Percentiles rank a stretch among this genome's conserved stretches.
Conservation (phyloP, 2,888 invertebrate genomes). For the Brenthis ino region DNA sequence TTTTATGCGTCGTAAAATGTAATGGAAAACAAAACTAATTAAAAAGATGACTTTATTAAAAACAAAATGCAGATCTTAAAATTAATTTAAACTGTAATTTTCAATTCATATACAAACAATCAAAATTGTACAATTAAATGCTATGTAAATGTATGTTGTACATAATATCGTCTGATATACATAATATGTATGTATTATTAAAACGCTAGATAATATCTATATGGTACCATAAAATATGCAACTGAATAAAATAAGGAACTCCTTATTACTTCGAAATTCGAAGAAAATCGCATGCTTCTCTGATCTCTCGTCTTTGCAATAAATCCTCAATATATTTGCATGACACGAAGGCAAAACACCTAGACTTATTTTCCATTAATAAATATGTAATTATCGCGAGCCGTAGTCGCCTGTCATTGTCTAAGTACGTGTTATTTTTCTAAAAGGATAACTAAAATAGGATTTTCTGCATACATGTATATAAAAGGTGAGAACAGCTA, state of each 20-base stretch:
- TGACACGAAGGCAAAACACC: slow-evolving; percentile 42
- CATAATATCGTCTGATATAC: too few relatives aligned
- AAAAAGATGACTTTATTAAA: too few relatives aligned
- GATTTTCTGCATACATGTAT: slow-evolving; percentile 22
- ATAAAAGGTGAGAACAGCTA: slow-evolving; percentile 29
- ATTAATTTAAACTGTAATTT: too few relatives aligned
- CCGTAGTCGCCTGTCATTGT: slow-evolving; percentile 40
- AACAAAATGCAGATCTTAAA: too few relatives aligned
- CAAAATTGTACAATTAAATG: too few relatives aligned
- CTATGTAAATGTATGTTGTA: too few relatives aligned
- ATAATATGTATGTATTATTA: background rate
- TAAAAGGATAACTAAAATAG: slow-evolving; percentile 27
- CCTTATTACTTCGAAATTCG: background rate
- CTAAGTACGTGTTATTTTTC: slow-evolving; percentile 39
- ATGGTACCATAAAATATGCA: too few relatives aligned
- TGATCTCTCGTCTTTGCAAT: slow-evolving; percentile 24
- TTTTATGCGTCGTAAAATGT: too few relatives aligned
- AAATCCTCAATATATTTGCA: slow-evolving; percentile 44
- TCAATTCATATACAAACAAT: too few relatives aligned
- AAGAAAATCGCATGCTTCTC: background rate
- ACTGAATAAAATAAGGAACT: too few relatives aligned
- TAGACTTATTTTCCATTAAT: slow-evolving; percentile 54
- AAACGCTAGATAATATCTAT: background rate
- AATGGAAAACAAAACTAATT: too few relatives aligned
- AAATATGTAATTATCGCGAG: slow-evolving; percentile 45